Conservation (phyloP, 2,888 invertebrate genomes). For the Macrosoma leucophasiata region DNA sequence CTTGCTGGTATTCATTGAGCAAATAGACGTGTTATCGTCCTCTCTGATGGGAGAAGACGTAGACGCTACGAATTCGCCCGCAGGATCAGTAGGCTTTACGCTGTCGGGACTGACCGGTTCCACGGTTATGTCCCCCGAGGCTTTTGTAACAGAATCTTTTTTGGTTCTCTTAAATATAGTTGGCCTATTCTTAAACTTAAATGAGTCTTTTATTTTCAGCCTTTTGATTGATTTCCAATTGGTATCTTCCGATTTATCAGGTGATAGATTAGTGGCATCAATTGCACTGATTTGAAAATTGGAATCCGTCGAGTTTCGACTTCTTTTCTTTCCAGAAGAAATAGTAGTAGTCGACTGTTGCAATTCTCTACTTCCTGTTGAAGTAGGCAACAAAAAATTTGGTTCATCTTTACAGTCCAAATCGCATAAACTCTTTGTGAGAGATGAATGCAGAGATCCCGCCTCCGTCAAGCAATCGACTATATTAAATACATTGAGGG, state of each 20-base stretch:
- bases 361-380: constrained; percentile 51
- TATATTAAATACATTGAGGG: constrained; percentile 66
- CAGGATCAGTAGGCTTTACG: constrained; percentile 62
- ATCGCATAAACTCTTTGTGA: constrained; percentile 66
- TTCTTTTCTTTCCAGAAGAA: constrained; percentile 67
- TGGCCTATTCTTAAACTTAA: constrained; percentile 68
- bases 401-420: constrained; percentile 61
- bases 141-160: constrained; percentile 58
- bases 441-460: constrained; percentile 61
- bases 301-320: constrained; percentile 67
- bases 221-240: constrained; percentile 72
- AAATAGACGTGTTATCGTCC: constrained; percentile 63
- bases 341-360: constrained; percentile 65
- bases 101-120: constrained; percentile 61
- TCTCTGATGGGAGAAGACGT: constrained; percentile 68
- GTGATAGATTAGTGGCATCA: constrained; percentile 50
- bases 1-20: constrained; percentile 67
- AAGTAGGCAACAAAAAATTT: constrained; percentile 49
- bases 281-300: constrained; percentile 61
- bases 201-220: constrained; percentile 70
- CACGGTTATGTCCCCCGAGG: constrained; percentile 57
- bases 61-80: constrained; percentile 60
- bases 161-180: constrained; percentile 66
- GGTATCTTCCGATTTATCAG: constrained; percentile 65
- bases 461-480: constrained; percentile 63